A percentile compares a stretch with the other conserved stretches of the same genome.
phyloP scores from a whole-genome alignment of 2,888 invertebrate genomes.

The Drosophila bunnanda region DNA sequence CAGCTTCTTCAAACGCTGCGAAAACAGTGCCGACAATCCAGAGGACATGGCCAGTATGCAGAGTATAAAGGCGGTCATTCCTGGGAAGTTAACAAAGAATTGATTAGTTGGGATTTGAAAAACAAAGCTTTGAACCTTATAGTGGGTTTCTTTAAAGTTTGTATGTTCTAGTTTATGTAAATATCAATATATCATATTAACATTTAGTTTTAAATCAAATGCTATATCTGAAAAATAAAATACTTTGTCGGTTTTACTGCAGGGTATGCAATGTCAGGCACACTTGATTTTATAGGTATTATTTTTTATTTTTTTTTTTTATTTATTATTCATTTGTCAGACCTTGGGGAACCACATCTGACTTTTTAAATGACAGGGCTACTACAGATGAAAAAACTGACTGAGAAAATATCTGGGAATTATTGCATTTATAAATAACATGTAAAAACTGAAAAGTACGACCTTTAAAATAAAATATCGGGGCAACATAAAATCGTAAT shows the following conservation, averaged over 20 bases:
- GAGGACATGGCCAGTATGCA: slow-evolving; percentile 78
- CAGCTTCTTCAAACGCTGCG: slow-evolving; percentile 67
- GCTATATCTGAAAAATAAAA: neutral
- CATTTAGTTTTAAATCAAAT: neutral
- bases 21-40: slow-evolving; percentile 79
- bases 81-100: slow-evolving; percentile 47
- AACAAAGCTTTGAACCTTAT: neutral
- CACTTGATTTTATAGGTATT: neutral
- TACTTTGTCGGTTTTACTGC: no score
- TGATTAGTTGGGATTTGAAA: neutral
- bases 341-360: neutral
- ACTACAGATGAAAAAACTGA: neutral
- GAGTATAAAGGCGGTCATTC: slow-evolving; percentile 80
- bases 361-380: neutral
- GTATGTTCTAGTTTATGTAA: neutral
- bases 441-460: neutral
- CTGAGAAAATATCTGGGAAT: neutral
- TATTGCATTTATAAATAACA: neutral
- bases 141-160: neutral
- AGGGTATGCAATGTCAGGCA: neutral
- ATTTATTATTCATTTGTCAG: neutral
- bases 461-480: no score
- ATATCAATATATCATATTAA: neutral
- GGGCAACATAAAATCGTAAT: no score
- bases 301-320: no score